Evolutionary conservation across 2,888 invertebrate species (phyloP).

Genomic region (Phragmatobia fuliginosa): DNA sequence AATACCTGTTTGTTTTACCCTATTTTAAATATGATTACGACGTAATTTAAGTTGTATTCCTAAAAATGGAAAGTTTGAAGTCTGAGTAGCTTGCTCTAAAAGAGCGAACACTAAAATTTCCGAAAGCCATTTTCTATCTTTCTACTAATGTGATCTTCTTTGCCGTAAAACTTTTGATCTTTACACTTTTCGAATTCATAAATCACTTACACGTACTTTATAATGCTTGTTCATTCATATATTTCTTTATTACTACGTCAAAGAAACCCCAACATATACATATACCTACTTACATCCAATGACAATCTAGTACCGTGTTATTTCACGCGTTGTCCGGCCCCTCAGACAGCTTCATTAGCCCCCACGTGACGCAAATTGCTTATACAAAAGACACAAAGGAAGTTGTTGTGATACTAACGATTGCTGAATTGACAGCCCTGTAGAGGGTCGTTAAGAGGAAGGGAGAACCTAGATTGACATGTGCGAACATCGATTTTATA

Average conservation of each 20-base stretch:
- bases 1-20: too few relatives aligned
- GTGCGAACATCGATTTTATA: conserved; percentile 21
- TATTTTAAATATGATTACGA: too few relatives aligned
- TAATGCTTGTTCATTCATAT: too few relatives aligned
- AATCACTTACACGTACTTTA: too few relatives aligned
- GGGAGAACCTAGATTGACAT: conserved; percentile 26
- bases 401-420: conserved; percentile 75
- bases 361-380: conserved; percentile 56
- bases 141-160: too few relatives aligned
- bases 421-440: conserved; percentile 70
- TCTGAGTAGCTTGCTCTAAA: not conserved
- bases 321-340: conserved; percentile 40
- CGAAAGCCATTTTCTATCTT: too few relatives aligned
- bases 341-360: conserved; percentile 57
- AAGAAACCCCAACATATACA: not conserved
- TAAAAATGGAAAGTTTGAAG: not conserved
- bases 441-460: conserved; percentile 61
- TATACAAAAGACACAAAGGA: conserved; percentile 76
- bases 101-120: too few relatives aligned
- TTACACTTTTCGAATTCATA: too few relatives aligned
- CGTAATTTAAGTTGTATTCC: too few relatives aligned
- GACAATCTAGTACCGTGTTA: conserved; percentile 31
- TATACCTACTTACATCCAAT: conserved; percentile 6
- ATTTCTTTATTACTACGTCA: not conserved
- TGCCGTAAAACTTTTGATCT: too few relatives aligned